A percentile compares a stretch with the other conserved stretches of the same genome.
phyloP scores from a whole-genome alignment of 2,113 vertebrate genomes.

The Trematomus loennbergii region DNA sequence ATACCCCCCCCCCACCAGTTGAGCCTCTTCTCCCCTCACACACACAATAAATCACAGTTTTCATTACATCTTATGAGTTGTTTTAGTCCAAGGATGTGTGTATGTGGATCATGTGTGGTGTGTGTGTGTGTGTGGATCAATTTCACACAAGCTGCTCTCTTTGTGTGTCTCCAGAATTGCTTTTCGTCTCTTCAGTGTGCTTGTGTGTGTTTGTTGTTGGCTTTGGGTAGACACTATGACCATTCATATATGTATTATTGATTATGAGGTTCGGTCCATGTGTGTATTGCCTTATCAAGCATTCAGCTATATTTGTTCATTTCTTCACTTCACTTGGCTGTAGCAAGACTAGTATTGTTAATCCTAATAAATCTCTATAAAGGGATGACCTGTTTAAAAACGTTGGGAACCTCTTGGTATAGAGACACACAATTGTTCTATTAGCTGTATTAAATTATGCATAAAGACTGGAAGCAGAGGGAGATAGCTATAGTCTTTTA shows the following conservation, averaged over 20 bases:
- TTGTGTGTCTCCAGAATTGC: slow-evolving; percentile 17
- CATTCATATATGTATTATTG: background rate
- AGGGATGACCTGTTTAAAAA: background rate
- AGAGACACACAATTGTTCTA: background rate
- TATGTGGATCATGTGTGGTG: background rate
- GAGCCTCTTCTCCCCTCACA: background rate
- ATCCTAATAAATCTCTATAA: background rate
- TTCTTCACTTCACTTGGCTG: background rate
- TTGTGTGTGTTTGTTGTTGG: too few species aligned
- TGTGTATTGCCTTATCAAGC: background rate
- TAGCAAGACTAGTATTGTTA: too few species aligned
- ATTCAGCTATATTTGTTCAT: background rate
- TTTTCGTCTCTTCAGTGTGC: too few species aligned
- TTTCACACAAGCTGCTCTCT: slow-evolving; percentile 12
- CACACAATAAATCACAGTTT: slow-evolving; percentile 15
- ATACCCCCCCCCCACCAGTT: background rate
- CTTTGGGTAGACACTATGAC: too few species aligned
- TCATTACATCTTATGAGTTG: slow-evolving; percentile 7
- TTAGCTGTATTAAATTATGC: too few species aligned
- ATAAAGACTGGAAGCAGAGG: background rate
- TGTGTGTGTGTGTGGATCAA: background rate
- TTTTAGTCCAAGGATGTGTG: slow-evolving; percentile 14
- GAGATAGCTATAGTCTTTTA: background rate
- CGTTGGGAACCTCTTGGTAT: background rate
- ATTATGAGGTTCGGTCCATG: background rate